Percentiles rank a stretch among this genome's conserved stretches.
Evolutionary conservation across 2,888 invertebrate species (phyloP).

Genomic region (Dryobotodes eremita): DNA sequence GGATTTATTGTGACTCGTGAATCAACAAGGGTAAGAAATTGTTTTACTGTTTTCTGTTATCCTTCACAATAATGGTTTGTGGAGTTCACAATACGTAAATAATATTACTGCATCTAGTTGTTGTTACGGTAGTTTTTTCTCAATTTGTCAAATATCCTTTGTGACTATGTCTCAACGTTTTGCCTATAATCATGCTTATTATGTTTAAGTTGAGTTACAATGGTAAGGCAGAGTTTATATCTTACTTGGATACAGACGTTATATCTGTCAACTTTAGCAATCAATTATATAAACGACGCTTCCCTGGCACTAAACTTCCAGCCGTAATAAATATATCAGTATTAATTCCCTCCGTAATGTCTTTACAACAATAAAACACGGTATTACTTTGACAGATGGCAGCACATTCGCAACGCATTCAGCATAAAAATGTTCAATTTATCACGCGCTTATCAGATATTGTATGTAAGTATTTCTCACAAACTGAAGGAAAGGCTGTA

Average conservation of each 20-base stretch:
- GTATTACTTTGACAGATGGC: constrained; percentile 16
- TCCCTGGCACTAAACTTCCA: background rate
- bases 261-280: background rate
- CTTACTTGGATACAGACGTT: background rate
- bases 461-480: constrained; percentile 29
- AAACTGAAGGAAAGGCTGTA: constrained; percentile 1
- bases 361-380: constrained; percentile 22
- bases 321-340: background rate
- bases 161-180: too few relatives aligned
- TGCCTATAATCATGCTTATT: background rate
- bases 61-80: background rate
- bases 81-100: background rate
- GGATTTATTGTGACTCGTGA: constrained; percentile 41
- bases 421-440: constrained; percentile 23
- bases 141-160: too few relatives aligned
- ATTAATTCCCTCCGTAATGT: background rate
- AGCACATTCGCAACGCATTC: constrained; percentile 11
- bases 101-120: background rate
- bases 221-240: background rate
- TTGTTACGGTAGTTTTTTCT: background rate
- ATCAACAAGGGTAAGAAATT: constrained; percentile 19
- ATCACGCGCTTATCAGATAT: constrained; percentile 32
- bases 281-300: background rate
- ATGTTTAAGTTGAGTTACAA: background rate
- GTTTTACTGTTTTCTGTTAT: background rate